Conservation (phyloP, 2,113 vertebrate species). For the Barbus barbus region DNA sequence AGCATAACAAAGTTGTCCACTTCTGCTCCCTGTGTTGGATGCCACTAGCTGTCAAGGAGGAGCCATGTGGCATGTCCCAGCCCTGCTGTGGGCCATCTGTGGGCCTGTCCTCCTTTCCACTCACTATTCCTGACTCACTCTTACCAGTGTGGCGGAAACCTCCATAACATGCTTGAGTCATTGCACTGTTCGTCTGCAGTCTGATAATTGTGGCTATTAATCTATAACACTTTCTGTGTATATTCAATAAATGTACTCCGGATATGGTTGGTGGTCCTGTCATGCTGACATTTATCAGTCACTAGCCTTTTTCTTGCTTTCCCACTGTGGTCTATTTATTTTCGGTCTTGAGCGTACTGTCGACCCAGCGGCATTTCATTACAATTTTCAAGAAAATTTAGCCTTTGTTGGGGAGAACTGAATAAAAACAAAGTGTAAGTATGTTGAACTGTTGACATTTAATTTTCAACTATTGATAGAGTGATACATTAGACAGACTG, state of each 20-base stretch:
- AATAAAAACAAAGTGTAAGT: background rate
- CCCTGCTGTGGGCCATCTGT: slow-evolving; percentile 57
- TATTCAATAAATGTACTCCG: background rate
- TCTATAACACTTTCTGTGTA: background rate
- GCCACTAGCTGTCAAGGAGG: slow-evolving; percentile 42
- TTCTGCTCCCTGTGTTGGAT: slow-evolving; percentile 29
- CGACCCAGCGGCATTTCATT: background rate
- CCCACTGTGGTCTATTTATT: slow-evolving; percentile 9
- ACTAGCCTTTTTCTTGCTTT: background rate
- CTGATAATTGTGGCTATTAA: background rate
- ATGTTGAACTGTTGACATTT: slow-evolving; percentile 21
- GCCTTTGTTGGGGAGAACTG: background rate
- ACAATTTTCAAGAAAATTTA: background rate
- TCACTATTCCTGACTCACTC: background rate
- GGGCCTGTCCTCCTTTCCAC: slow-evolving; percentile 32
- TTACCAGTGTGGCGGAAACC: background rate
- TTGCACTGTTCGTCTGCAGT: background rate
- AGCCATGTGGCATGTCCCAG: slow-evolving; percentile 47
- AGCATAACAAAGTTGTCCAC: slow-evolving; percentile 61
- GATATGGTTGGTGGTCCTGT: background rate
- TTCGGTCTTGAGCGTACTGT: background rate
- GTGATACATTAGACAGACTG: background rate
- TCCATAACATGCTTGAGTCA: slow-evolving; percentile 13
- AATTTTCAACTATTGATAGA: background rate
- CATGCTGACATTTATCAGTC: slow-evolving; percentile 3